A percentile compares a stretch with the other conserved stretches of the same genome.
phyloP scores from a whole-genome alignment of 2,113 vertebrate species.

The Donacobius atricapilla region DNA sequence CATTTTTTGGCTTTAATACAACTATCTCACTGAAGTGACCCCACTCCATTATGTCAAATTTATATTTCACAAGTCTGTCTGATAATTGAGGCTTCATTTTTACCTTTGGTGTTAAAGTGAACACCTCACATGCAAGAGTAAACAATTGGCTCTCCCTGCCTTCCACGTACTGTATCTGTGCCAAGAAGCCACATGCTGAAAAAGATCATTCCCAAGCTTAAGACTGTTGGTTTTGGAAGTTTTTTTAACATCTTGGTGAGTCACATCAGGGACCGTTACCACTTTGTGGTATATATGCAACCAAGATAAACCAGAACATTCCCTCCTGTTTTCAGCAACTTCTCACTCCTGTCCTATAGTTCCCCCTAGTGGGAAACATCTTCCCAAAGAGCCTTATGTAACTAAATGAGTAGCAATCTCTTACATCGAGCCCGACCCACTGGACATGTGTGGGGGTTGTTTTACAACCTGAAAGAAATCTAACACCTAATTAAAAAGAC shows the following conservation, averaged over 20 bases:
- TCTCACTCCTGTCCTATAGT: neutral
- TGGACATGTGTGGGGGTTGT: neutral
- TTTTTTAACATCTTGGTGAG: neutral
- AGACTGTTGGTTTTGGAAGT: neutral
- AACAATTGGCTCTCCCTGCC: neutral
- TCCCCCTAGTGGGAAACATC: conserved; percentile 40
- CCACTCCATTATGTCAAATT: neutral
- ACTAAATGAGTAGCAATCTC: accelerated
- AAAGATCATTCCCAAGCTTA: neutral
- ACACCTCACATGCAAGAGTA: neutral
- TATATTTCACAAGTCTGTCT: neutral
- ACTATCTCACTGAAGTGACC: neutral
- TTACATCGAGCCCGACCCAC: neutral
- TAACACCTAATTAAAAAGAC: neutral
- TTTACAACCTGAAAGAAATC: neutral
- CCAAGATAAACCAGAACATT: neutral
- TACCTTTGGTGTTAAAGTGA: neutral
- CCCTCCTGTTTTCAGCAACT: neutral
- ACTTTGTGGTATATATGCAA: neutral
- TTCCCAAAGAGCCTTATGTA: neutral
- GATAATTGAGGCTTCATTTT: neutral
- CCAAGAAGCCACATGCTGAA: neutral
- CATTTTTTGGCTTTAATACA: neutral
- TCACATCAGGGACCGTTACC: neutral
- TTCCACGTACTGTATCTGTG: neutral